These are phyloP conservation scores for Chrysolina americana DNA, from an alignment of 2,888 invertebrate genomes.

Conservation along the genomic window DNA sequence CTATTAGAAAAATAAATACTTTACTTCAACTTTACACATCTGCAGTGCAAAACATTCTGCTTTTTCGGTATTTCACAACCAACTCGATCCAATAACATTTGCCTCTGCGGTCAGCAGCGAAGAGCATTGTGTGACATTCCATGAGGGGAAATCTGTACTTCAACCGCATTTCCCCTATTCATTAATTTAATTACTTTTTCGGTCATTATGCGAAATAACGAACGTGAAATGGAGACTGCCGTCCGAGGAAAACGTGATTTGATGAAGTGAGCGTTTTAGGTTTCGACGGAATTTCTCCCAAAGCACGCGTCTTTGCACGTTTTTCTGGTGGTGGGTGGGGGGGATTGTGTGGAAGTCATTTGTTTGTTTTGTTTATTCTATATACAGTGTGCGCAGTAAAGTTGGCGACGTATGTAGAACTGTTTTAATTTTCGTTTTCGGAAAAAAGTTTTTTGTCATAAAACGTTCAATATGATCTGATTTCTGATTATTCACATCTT, in stretches of 20 bases:
- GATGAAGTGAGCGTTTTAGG: neutral
- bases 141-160: constrained; percentile 10
- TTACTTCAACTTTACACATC: neutral
- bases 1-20: too few relatives aligned
- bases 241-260: neutral
- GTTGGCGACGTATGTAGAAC: too few relatives aligned
- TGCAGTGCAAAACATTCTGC: neutral
- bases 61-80: neutral
- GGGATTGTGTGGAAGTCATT: too few relatives aligned
- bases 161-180: constrained; percentile 17
- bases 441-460: too few relatives aligned
- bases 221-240: neutral
- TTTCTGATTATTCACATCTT: too few relatives aligned
- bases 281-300: neutral
- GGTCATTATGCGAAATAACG: constrained; percentile 12
- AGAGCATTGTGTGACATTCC: neutral
- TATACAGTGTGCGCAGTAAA: too few relatives aligned
- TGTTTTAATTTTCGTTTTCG: too few relatives aligned
- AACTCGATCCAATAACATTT: constrained; percentile 6
- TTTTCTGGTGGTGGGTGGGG: neutral
- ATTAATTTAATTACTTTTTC: constrained; percentile 16
- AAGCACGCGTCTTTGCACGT: neutral
- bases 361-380: too few relatives aligned
- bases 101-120: neutral
- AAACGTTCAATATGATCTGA: too few relatives aligned